Percentiles rank a stretch among this genome's conserved stretches.
These are phyloP conservation scores for Cladorhizidae sp. DNA, from an alignment of 37 sponge, comb jelly and placozoan species.

Conservation along the genomic window DNA sequence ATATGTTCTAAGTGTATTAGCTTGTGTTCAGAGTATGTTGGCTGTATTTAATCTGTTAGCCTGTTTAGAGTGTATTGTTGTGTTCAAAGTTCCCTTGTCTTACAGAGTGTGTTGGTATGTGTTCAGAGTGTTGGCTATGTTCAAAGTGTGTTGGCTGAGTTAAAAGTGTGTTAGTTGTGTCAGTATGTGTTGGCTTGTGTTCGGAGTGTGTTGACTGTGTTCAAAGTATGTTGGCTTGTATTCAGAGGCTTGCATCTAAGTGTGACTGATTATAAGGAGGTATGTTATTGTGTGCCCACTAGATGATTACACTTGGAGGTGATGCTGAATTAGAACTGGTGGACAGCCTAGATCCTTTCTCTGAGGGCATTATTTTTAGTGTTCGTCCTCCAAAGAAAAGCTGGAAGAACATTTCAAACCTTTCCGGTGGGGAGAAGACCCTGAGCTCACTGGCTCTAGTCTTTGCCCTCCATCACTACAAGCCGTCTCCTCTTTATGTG, in stretches of 20 bases:
- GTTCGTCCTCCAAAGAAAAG: slow-evolving; percentile 98
- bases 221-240: too few relatives aligned
- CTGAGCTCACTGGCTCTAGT: slow-evolving; percentile 99
- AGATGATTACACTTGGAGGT: slow-evolving; percentile 99
- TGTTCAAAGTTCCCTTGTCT: too few relatives aligned
- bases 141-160: too few relatives aligned
- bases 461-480: slow-evolving; percentile 99
- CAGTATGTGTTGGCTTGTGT: not conserved
- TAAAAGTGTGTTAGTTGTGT: too few relatives aligned
- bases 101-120: too few relatives aligned
- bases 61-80: too few relatives aligned
- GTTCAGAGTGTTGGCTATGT: too few relatives aligned
- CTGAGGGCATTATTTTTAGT: slow-evolving; percentile 98
- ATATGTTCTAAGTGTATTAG: too few relatives aligned
- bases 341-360: slow-evolving; percentile 97
- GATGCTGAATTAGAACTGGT: slow-evolving; percentile 99
- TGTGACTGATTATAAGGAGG: too few relatives aligned
- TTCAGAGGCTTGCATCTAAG: not conserved
- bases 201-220: not conserved
- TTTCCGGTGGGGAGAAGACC: slow-evolving; percentile 99
- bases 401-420: slow-evolving; percentile 99
- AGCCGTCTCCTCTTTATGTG: slow-evolving; percentile 97
- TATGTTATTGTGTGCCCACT: not conserved
- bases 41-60: too few relatives aligned
- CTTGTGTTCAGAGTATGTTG: too few relatives aligned